phyloP scores from a whole-genome alignment of 1,140 invertebrate genomes.

The Pseudomyrmex flavicornis region DNA sequence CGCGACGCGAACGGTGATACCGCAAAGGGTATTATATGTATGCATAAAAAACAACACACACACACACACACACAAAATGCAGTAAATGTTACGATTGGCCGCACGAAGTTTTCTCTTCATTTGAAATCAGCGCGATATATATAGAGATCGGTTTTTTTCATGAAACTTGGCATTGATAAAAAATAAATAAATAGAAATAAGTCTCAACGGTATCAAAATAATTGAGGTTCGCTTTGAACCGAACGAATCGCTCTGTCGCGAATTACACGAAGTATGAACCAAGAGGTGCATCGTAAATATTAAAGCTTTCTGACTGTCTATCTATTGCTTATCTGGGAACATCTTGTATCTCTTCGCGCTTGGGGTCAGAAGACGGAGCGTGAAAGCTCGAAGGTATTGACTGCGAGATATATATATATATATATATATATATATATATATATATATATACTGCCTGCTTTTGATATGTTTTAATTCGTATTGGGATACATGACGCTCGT shows the following conservation, averaged over 20 bases:
- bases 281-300: conserved; percentile 35
- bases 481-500: conserved; percentile 67
- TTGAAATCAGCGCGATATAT: background rate
- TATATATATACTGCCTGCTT: conserved; percentile 44
- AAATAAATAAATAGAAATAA: no score
- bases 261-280: background rate
- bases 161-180: no score
- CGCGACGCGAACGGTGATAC: background rate
- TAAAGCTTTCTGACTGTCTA: conserved; percentile 17
- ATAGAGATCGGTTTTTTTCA: no score
- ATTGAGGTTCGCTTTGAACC: conserved; percentile 5
- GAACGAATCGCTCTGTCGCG: background rate
- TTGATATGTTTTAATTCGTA: conserved; percentile 78
- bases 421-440: background rate
- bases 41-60: background rate
- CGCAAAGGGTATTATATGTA: background rate
- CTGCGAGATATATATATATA: conserved; percentile 37
- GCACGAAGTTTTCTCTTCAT: conserved; percentile 22
- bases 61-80: background rate
- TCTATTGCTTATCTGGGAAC: conserved; percentile 28
- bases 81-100: background rate
- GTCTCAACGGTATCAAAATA: no score
- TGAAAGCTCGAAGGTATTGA: conserved; percentile 58
- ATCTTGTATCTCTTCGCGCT: conserved; percentile 10
- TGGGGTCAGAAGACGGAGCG: conserved; percentile 40